A percentile compares a stretch with the other conserved stretches of the same genome.
These are phyloP conservation scores for Mystacornis crossleyi DNA, from an alignment of 2,113 vertebrate genomes.

Conservation along the genomic window DNA sequence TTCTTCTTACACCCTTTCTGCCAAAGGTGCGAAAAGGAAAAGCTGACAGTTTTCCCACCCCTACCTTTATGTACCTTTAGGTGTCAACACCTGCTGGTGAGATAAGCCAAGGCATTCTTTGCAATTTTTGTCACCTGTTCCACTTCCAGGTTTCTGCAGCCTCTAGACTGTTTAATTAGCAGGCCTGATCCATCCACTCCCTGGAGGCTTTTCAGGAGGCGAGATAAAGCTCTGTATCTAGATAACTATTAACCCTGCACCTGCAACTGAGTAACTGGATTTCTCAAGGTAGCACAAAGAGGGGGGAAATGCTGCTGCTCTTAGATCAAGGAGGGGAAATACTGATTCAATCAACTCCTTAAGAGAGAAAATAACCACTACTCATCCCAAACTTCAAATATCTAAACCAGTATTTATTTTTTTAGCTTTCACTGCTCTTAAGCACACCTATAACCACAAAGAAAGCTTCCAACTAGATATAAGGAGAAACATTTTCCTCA, in stretches of 20 bases:
- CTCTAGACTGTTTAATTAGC: not conserved
- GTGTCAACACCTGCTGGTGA: not conserved
- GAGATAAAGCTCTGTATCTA: not conserved
- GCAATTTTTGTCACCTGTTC: not conserved
- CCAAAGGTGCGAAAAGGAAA: not conserved
- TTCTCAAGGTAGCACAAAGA: not conserved
- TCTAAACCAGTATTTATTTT: not conserved
- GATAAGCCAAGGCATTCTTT: not conserved
- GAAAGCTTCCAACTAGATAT: not conserved
- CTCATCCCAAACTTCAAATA: not conserved
- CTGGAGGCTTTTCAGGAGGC: not conserved
- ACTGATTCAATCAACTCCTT: not conserved
- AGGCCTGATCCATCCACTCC: not conserved
- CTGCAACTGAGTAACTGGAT: not conserved
- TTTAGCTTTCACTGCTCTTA: not conserved
- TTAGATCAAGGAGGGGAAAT: not conserved
- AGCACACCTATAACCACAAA: not conserved
- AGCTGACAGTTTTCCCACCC: constrained; percentile 1
- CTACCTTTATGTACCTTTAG: not conserved
- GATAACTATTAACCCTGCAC: constrained; percentile 32
- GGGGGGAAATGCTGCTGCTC: not conserved
- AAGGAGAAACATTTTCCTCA: not conserved
- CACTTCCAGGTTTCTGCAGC: not conserved
- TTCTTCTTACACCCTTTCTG: not conserved
- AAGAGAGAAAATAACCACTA: not conserved